Percentiles rank a stretch among this genome's conserved stretches.
phyloP scores from a whole-genome alignment of 1,140 invertebrate species.

The Dolichoris vasculosae region DNA sequence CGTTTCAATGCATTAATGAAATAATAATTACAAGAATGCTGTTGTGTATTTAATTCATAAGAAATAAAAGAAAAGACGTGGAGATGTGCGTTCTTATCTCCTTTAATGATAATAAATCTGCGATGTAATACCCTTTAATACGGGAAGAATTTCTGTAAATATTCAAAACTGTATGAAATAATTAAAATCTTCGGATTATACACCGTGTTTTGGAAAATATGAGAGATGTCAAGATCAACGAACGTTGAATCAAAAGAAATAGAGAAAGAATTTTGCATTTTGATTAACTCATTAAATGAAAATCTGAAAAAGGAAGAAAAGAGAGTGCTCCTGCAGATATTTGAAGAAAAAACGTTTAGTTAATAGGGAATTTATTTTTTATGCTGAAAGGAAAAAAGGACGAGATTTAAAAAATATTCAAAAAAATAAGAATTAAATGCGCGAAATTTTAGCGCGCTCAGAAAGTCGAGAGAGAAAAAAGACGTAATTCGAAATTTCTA shows the following conservation, averaged over 20 bases:
- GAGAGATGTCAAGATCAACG: background rate
- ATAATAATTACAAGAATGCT: background rate
- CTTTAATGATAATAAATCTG: constrained; percentile 24
- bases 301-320: background rate
- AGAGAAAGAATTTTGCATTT: background rate
- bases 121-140: background rate
- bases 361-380: constrained; percentile 74
- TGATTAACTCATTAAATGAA: background rate
- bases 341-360: constrained; percentile 52
- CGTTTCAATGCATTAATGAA: constrained; percentile 12
- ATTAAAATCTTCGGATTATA: constrained; percentile 12
- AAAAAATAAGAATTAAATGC: constrained; percentile 10
- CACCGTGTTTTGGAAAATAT: background rate
- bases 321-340: background rate
- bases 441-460: background rate
- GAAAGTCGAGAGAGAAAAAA: constrained; percentile 24
- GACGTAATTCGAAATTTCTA: constrained; percentile 2
- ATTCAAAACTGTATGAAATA: constrained; percentile 1
- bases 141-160: constrained; percentile 38
- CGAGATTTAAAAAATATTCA: constrained; percentile 56
- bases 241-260: background rate
- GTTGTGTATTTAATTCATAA: constrained; percentile 26
- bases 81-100: background rate
- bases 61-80: background rate
- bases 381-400: constrained; percentile 60